Conservation (phyloP, 2,888 invertebrate genomes). For the Brachycybe producta region DNA sequence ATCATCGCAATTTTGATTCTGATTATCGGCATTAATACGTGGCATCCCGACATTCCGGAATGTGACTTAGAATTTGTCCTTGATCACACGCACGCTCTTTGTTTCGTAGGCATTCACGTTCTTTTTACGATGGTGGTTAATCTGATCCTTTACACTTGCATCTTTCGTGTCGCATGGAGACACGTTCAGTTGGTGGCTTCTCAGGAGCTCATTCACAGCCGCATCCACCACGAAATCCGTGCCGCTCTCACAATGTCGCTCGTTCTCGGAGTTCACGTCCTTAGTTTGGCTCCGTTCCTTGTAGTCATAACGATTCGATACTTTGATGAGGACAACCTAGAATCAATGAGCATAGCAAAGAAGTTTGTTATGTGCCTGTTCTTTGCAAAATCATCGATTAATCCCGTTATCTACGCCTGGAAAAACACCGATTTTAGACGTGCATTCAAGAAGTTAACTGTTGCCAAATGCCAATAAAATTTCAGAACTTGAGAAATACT, state of each 20-base stretch:
- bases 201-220: constrained; percentile 16
- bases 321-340: not conserved
- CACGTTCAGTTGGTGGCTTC: constrained; percentile 21
- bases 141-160: constrained; percentile 23
- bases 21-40: constrained; percentile 21
- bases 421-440: constrained; percentile 26
- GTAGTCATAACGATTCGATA: constrained; percentile 24
- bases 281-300: constrained; percentile 25
- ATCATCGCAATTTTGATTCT: constrained; percentile 23
- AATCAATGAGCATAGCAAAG: constrained; percentile 6
- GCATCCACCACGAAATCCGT: constrained; percentile 24
- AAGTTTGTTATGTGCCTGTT: constrained; percentile 24
- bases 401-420: constrained; percentile 27
- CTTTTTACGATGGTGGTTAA: constrained; percentile 23
- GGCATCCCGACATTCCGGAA: constrained; percentile 21
- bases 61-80: constrained; percentile 26
- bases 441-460: constrained; percentile 21
- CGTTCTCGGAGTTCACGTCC: constrained; percentile 24
- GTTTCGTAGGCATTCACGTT: constrained; percentile 23
- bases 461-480: constrained; percentile 1
- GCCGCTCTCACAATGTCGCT: constrained; percentile 16
- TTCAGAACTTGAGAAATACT: no score
- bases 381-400: constrained; percentile 25
- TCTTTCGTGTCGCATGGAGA: constrained; percentile 26
- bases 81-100: constrained; percentile 20